Percentiles rank a stretch among this genome's conserved stretches.
phyloP scores from a whole-genome alignment of 2,888 invertebrate species.

The Nomada ferruginata region DNA sequence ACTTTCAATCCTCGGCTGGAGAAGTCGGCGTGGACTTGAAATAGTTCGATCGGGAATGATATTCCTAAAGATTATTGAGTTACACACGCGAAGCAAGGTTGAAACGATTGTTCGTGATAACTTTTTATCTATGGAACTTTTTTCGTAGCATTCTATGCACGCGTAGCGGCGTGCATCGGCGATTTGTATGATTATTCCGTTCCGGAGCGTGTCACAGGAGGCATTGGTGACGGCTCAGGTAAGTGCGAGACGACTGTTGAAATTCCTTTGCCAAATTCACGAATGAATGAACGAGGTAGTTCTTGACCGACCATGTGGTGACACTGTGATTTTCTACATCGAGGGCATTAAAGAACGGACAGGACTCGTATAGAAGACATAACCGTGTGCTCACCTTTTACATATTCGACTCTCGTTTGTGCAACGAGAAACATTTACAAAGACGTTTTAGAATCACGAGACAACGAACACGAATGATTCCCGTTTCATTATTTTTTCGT shows the following conservation, averaged over 20 bases:
- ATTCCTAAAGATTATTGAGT: not conserved
- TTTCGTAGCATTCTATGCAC: slow-evolving; percentile 33
- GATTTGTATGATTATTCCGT: slow-evolving; percentile 32
- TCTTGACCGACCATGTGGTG: slow-evolving; percentile 29
- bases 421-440: slow-evolving; percentile 1
- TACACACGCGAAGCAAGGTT: not conserved
- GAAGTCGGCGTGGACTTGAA: not conserved
- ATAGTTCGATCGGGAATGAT: not conserved
- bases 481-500: slow-evolving; percentile 6
- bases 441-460: not conserved
- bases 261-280: slow-evolving; percentile 34
- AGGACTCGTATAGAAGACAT: slow-evolving; percentile 23
- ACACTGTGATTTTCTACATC: slow-evolving; percentile 51
- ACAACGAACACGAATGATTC: slow-evolving; percentile 11
- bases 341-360: slow-evolving; percentile 42
- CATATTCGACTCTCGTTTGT: slow-evolving; percentile 14
- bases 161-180: slow-evolving; percentile 1
- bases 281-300: not conserved
- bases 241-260: slow-evolving; percentile 50
- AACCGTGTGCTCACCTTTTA: slow-evolving; percentile 47
- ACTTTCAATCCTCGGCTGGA: not conserved
- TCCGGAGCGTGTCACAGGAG: slow-evolving; percentile 15
- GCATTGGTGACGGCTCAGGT: slow-evolving; percentile 51
- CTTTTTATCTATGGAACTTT: slow-evolving; percentile 58
- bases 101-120: not conserved